Evolutionary conservation across 2,888 invertebrate species (phyloP), one percentile per base, ranked within the genome.

Genomic region (Caenorhabditis doughertyi): DNA sequence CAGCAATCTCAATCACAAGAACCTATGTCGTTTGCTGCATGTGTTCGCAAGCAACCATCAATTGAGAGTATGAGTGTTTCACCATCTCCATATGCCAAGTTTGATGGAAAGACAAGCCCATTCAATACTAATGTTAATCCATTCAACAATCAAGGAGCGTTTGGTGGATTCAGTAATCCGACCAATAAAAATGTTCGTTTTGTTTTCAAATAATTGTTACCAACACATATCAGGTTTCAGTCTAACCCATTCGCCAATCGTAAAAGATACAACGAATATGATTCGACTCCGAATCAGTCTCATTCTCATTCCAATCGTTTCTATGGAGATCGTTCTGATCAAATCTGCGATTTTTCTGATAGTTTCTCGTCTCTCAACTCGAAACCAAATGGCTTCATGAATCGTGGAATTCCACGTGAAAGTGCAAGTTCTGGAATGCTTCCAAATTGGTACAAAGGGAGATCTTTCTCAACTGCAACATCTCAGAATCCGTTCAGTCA

Each of bases 381-480:
- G 16, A 60, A 62, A n/a, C 60, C 51, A 35, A 72, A 71, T 39
- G 56, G 64, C 5, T 55, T 55, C 29, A 53, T 27, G 27, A 60
- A 18, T 51, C 62, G 73, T 7, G 55, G 42, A 55, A 44, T 68
- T 25, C 42, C 67, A 25, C 67, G 76, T 11, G 47, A 62, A 51
- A 71, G 51, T 29, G 55, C 67, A 8, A 72, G 65, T n/a, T 58
- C 56, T 21, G 70, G 76, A n/a, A 29, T 72, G 53, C 51, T 76
- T 39, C 74, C 83, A 4, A 49, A 58, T 13, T 71, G 79, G 74
- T 74, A 74, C 71, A 71, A 79, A 49, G 67, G 49, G 16, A 49
- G 79, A 13, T 79, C 83, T 3, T 83, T 83, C 70, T 79, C 83
- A 9, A 74, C 83, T 25, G 83, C 83, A 4, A 79, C 55, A 49